phyloP scores from a whole-genome alignment of 2,113 vertebrate species.

The Acanthisitta chloris region DNA sequence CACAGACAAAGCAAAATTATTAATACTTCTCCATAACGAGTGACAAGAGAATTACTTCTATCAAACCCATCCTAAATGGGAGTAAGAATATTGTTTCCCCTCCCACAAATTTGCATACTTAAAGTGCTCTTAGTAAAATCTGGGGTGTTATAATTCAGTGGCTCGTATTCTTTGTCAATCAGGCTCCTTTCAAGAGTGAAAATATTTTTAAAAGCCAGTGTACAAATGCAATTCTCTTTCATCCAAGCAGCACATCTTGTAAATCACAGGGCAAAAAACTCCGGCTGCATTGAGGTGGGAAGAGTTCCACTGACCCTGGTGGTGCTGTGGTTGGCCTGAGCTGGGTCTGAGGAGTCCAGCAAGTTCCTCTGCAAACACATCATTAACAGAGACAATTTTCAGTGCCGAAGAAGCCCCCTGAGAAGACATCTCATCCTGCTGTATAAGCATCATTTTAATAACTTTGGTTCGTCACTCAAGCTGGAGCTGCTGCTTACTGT shows the following conservation, averaged over 20 bases:
- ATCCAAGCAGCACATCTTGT: background rate
- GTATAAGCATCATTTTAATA: background rate
- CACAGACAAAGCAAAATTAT: conserved; percentile 42
- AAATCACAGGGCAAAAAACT: background rate
- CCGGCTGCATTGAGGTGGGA: background rate
- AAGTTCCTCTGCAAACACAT: background rate
- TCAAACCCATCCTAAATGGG: conserved; percentile 2
- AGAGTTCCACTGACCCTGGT: background rate
- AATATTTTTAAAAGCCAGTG: conserved; percentile 1
- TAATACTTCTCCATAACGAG: conserved; percentile 7
- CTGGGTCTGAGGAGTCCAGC: background rate
- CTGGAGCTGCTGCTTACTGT: background rate
- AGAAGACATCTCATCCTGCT: background rate
- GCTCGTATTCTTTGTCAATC: background rate
- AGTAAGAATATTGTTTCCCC: conserved; percentile 6
- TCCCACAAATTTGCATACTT: conserved; percentile 32
- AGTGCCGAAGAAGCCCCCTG: background rate
- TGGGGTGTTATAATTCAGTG: background rate
- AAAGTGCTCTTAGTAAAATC: conserved; percentile 1
- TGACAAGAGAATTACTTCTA: conserved; percentile 36
- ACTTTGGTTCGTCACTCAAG: background rate
- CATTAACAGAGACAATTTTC: background rate
- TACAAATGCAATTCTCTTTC: background rate
- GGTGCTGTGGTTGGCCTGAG: background rate
- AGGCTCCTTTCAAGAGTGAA: conserved; percentile 33